These are phyloP conservation scores for Acomys russatus DNA, from an alignment of 2,797 vertebrate genomes.

Conservation along the genomic window DNA sequence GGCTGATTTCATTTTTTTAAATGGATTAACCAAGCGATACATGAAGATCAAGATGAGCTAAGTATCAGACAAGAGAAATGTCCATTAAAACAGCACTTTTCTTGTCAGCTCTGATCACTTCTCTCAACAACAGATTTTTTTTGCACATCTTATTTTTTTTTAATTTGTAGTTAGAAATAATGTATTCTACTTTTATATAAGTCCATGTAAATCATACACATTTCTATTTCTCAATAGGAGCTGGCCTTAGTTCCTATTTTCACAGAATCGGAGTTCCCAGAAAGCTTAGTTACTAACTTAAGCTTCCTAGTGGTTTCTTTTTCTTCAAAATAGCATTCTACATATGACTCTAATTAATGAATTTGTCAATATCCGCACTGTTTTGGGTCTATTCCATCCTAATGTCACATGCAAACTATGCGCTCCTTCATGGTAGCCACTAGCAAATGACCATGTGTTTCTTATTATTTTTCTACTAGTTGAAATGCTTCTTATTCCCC, in stretches of 20 bases:
- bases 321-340: conserved; percentile 62
- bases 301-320: conserved; percentile 35
- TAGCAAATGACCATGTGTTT: conserved; percentile 63
- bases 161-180: neutral
- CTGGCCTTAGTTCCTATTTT: neutral
- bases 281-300: conserved; percentile 46
- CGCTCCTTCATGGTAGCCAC: conserved; percentile 47
- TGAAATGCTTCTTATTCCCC: conserved; percentile 23
- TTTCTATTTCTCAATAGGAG: conserved; percentile 22
- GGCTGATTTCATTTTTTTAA: neutral
- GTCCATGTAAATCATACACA: neutral
- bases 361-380: conserved; percentile 71
- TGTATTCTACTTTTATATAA: neutral
- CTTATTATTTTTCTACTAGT: conserved; percentile 54
- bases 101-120: conserved; percentile 31
- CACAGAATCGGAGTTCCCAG: conserved; percentile 75
- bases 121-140: neutral
- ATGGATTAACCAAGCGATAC: neutral
- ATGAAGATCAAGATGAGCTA: neutral
- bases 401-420: conserved; percentile 67
- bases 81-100: conserved; percentile 14
- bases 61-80: neutral
- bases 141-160: neutral
- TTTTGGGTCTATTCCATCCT: conserved; percentile 38
- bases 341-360: conserved; percentile 80